Evolutionary conservation across 2,797 vertebrate species (phyloP), one percentile per base, ranked within the genome.

Genomic region (Eremophila alpestris): DNA sequence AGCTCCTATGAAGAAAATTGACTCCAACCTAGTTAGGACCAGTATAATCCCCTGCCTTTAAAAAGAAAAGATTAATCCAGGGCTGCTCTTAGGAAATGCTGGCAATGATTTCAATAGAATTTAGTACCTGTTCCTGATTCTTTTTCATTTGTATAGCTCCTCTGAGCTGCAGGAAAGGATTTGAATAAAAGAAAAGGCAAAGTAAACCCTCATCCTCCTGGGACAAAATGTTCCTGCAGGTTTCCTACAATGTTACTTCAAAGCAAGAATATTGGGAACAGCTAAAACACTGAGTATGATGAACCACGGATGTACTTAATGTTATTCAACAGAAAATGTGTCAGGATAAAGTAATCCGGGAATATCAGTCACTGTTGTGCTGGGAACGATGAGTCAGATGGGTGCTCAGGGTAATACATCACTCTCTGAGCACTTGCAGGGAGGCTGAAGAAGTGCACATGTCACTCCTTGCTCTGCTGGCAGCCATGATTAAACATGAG

Each of bases 161-260:
- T 78, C 85, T 90, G 80, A 83, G 69, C 63, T 90, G 26, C 60
- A 89, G 56, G 24, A 93, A 79, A 92, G 40, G 41, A 58, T 76
- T 24, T 91, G 52, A 93, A 92, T 83, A 71, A 93, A 95, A 86
- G 52, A 95, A 95, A 90, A 86, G 29, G 16, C 19, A 89, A 85
- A 82, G 34, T 69, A 92, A 95, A 89, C 16, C 16, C 73, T 89
- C 29, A 75, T 58, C 18, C 86, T 83, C 89, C 64, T 81, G 84
- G 69, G 89, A 91, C 65, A 89, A 97, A 90, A 79, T 81, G 90
- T 84, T 92, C 64, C 62, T 90, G 30, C 59, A 79, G 34, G 45
- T 71, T 78, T 91, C 51, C 83, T 69, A 63, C 83, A 73, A 34
- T 78, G 69, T 52, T 68, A 74, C 76, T 91, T 92, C 80, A 91